phyloP scores from a whole-genome alignment of 2,888 invertebrate genomes.

The Diloba caeruleocephala region DNA sequence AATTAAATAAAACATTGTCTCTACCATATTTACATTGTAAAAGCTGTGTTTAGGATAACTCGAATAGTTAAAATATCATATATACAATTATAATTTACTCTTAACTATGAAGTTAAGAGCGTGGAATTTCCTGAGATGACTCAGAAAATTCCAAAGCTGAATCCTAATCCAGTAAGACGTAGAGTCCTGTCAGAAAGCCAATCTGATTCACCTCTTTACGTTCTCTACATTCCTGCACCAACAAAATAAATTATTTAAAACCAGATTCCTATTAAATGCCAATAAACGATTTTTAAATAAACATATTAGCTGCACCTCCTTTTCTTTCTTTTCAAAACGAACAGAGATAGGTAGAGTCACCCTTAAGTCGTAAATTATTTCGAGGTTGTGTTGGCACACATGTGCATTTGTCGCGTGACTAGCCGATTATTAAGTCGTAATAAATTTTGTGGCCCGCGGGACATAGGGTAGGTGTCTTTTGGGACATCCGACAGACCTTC shows the following conservation, averaged over 20 bases:
- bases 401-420: constrained; percentile 82
- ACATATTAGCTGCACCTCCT: constrained; percentile 65
- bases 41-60: no score
- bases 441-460: constrained; percentile 81
- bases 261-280: constrained; percentile 75
- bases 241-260: constrained; percentile 63
- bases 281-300: constrained; percentile 82
- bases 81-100: no score
- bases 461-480: constrained; percentile 68
- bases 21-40: no score
- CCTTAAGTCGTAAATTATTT: constrained; percentile 83
- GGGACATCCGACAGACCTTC: constrained; percentile 53
- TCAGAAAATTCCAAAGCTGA: constrained; percentile 19
- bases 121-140: no score
- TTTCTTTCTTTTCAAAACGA: constrained; percentile 46
- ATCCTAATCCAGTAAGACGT: constrained; percentile 40
- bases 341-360: constrained; percentile 66
- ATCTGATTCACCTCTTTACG: constrained; percentile 43
- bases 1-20: no score
- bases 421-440: constrained; percentile 85
- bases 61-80: no score
- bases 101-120: no score
- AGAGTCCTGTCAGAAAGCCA: constrained; percentile 38
- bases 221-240: constrained; percentile 60
- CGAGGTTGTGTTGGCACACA: constrained; percentile 79